phyloP scores from a whole-genome alignment of 2,888 invertebrate genomes.

The Eupithecia pulchellata region DNA sequence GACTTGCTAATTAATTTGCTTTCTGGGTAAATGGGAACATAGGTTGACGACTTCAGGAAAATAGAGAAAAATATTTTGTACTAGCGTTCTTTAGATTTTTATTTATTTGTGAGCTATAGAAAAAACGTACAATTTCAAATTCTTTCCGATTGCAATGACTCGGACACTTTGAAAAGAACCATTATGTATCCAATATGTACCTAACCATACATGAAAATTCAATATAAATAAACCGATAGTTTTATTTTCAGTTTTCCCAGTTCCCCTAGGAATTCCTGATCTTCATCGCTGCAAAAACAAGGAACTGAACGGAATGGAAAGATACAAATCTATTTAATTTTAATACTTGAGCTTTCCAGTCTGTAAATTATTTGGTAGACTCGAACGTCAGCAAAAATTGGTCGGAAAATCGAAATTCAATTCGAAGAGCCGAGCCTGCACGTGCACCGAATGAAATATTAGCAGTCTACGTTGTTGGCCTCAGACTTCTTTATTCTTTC shows the following conservation, averaged over 20 bases:
- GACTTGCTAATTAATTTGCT: conserved; percentile 16
- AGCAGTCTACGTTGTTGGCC: conserved; percentile 32
- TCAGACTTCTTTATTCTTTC: conserved; percentile 15
- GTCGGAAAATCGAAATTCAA: conserved; percentile 38
- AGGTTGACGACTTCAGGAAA: background rate
- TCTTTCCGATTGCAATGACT: background rate
- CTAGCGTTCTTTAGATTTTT: background rate
- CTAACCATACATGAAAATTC: background rate
- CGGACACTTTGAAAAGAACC: background rate
- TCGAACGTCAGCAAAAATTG: conserved; percentile 27
- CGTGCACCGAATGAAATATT: conserved; percentile 39
- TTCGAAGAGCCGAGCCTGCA: conserved; percentile 33
- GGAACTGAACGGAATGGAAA: conserved; percentile 5
- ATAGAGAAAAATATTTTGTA: background rate
- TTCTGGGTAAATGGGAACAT: conserved; percentile 6
- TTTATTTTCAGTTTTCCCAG: background rate
- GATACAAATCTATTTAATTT: conserved; percentile 18
- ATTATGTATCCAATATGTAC: no score
- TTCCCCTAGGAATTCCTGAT: background rate
- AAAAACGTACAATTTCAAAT: background rate
- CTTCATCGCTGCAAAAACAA: background rate
- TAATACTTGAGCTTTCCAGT: conserved; percentile 19
- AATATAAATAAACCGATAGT: background rate
- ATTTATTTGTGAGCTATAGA: no score
- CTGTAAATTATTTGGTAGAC: conserved; percentile 32